Percentiles rank a stretch among this genome's conserved stretches.
phyloP scores from a whole-genome alignment of 64 coral and sea anemone species.

The Astreopora myriophthalma region DNA sequence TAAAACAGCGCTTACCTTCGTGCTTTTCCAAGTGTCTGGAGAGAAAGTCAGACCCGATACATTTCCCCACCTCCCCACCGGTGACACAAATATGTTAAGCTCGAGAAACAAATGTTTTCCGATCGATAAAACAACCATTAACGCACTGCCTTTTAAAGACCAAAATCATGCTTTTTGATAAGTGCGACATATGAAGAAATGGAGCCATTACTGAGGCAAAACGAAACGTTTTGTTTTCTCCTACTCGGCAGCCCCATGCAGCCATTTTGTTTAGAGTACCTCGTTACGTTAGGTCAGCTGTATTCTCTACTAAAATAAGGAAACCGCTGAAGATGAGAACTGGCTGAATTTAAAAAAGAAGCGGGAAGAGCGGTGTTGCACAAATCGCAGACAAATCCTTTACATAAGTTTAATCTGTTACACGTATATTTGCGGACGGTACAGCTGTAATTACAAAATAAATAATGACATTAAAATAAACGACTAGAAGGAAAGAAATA shows the following conservation, averaged over 20 bases:
- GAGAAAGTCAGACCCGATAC: background rate
- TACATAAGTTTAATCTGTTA: too few relatives aligned
- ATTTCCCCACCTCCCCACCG: background rate
- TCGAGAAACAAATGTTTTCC: too few relatives aligned
- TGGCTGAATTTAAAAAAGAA: background rate
- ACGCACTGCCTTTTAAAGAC: background rate
- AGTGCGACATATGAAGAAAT: background rate
- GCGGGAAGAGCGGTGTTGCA: background rate
- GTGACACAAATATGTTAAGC: background rate
- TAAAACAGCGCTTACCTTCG: too few relatives aligned
- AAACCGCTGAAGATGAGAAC: background rate
- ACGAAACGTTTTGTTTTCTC: background rate
- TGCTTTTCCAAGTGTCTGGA: too few relatives aligned
- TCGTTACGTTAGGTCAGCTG: background rate
- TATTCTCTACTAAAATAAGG: background rate
- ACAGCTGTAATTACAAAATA: too few relatives aligned
- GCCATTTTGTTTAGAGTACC: background rate
- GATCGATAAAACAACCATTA: background rate
- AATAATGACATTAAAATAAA: too few relatives aligned
- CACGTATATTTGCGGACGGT: too few relatives aligned
- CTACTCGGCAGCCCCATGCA: background rate
- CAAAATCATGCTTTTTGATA: background rate
- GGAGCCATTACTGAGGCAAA: background rate
- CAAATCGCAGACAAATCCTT: too few relatives aligned
- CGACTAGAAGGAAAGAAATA: too few relatives aligned